Percentiles rank a stretch among this genome's conserved stretches.
Conservation (phyloP, 1,140 invertebrate species). For the Saccostrea cuccullata region DNA sequence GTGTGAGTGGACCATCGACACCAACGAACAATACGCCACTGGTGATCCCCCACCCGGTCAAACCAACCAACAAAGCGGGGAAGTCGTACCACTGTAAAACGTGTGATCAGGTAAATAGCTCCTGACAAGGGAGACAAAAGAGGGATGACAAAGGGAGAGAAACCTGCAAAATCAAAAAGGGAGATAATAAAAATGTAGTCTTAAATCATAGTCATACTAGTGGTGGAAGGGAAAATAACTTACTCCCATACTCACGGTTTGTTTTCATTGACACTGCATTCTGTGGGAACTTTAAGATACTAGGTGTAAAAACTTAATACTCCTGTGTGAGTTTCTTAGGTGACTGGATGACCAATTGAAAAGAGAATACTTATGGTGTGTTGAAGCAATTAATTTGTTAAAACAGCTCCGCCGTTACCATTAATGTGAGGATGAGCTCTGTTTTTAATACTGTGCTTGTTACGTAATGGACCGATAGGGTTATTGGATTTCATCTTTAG, state of each 20-base stretch:
- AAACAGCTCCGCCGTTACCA: neutral
- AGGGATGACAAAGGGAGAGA: neutral
- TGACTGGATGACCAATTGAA: neutral
- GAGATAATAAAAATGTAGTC: no score
- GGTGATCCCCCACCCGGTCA: constrained; percentile 94
- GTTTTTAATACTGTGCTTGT: constrained; percentile 7
- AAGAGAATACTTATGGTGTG: neutral
- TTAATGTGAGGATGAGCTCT: neutral
- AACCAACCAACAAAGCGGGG: constrained; percentile 81
- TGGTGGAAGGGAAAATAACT: no score
- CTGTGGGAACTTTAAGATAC: neutral
- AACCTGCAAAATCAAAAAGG: neutral
- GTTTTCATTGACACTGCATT: constrained; percentile 12
- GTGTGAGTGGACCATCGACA: constrained; percentile 70
- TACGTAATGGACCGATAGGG: constrained; percentile 4
- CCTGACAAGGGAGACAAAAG: neutral
- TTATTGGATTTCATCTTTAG: constrained; percentile 21
- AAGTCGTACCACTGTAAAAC: constrained; percentile 95
- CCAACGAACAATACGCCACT: constrained; percentile 79
- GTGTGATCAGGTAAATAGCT: constrained; percentile 93
- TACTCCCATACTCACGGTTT: neutral
- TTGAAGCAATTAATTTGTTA: constrained; percentile 19
- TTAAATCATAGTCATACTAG: no score
- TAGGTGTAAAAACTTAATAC: neutral
- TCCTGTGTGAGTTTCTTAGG: neutral